Base-by-base conservation (phyloP, 1,140 invertebrate genomes). In the Cyclina sinensis region DNA sequence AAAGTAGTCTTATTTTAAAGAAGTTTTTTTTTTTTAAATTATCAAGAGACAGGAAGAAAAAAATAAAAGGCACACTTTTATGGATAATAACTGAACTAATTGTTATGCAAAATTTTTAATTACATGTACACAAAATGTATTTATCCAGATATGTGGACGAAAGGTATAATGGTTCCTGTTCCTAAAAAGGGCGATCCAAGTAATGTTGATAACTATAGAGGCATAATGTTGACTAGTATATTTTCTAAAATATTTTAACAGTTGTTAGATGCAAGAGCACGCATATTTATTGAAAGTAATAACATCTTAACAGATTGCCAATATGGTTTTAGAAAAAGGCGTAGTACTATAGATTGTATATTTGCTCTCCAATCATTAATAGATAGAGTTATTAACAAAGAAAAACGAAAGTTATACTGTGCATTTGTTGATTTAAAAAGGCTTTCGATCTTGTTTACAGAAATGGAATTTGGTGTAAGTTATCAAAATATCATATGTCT, bases 231-330 rank as follows among this genome's bases (percentile, higher is more conserved):
- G 7, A 70, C 65, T 32, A 70, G 65, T 39, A 14, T 70, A 32
- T 70, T 30, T 70, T 48, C 54, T 11, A 74, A 74, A 48, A 51
- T 76, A 76, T 89, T 82, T 84, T 84, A 48, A 46, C 18, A n/a
- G 14, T 14, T 89, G 2, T 12, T 78, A 54, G 78, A 59, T 48
- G 57, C 57, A 18, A 24, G 88, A 48, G n/a, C 85, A 16, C 11
- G 37, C 5, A 51, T 16, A 3, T 89, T 82, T 57, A 24, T 48
- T 18, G 80, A 79, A 39, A 57, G 73, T 35, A 62, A 85, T 46
- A 59, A 79, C 11, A 59, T 59, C n/a, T 46, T 89, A 62, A 37
- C 37, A 18, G 54, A 83, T 30, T 51, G 30, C 30, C 87, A 89
- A 48, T 78, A 48, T 68, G 80, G 65, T 24, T 85, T 89, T 79